Conservation (phyloP, 2,797 vertebrate genomes). For the Etheostoma perlongum region DNA sequence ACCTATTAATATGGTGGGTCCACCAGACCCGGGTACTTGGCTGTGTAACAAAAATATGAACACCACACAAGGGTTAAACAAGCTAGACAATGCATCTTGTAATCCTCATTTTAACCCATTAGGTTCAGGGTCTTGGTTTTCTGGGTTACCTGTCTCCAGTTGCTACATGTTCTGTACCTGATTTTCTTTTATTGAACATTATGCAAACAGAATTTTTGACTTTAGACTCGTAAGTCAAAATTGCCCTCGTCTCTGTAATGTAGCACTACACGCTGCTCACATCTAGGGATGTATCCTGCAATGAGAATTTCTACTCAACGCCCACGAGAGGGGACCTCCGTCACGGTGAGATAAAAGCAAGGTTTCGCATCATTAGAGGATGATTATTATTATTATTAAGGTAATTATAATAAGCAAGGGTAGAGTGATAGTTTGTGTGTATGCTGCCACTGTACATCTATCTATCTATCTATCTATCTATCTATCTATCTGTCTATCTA, state of each 20-base stretch:
- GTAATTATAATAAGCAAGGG: constrained; percentile 50
- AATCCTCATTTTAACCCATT: background rate
- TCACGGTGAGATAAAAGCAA: constrained; percentile 43
- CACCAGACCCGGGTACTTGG: too few species aligned
- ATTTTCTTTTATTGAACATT: background rate
- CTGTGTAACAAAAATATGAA: too few species aligned
- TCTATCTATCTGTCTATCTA: too few species aligned
- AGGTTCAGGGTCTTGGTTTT: background rate
- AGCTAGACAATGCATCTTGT: background rate
- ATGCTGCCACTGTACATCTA: background rate
- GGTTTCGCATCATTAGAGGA: constrained; percentile 43
- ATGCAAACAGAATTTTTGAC: constrained; percentile 11
- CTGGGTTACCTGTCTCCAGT: background rate
- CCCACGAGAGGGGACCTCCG: constrained; percentile 43
- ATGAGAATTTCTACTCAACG: constrained; percentile 22
- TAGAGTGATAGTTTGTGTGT: constrained; percentile 3
- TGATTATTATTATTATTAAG: constrained; percentile 57
- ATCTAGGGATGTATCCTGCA: constrained; percentile 23
- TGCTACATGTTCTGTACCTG: background rate
- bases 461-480: too few species aligned
- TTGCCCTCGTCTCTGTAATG: constrained; percentile 35
- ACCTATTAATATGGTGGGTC: too few species aligned
- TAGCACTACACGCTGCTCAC: constrained; percentile 30
- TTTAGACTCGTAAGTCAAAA: constrained; percentile 30
- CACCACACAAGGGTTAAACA: background rate